Conservation (phyloP, 2,888 invertebrate genomes). For the Pseudolycoriella hygida region DNA sequence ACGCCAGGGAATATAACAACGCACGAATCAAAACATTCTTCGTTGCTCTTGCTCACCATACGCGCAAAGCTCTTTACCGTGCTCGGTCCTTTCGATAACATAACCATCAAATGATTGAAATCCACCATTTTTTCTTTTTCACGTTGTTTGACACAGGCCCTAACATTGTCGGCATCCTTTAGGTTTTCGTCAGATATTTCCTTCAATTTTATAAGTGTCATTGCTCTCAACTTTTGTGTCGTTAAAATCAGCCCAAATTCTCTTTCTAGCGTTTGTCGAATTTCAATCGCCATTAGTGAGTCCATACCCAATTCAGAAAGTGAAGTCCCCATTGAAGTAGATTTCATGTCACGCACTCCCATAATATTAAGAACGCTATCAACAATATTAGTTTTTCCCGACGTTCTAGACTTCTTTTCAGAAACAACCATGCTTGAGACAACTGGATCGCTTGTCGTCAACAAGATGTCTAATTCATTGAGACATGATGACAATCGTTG, state of each 20-base stretch:
- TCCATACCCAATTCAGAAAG: slow-evolving; percentile 91
- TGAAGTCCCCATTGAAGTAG: slow-evolving; percentile 47
- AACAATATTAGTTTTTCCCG: slow-evolving; percentile 46
- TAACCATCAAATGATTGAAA: not conserved
- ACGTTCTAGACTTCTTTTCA: slow-evolving; percentile 48
- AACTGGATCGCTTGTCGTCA: slow-evolving; percentile 48
- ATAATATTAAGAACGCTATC: slow-evolving; percentile 53
- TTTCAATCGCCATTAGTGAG: slow-evolving; percentile 92
- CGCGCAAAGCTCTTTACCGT: too few relatives aligned
- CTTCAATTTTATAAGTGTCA: slow-evolving; percentile 43
- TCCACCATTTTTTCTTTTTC: not conserved
- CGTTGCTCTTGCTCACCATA: too few relatives aligned
- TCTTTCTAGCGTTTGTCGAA: slow-evolving; percentile 79
- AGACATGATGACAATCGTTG: slow-evolving; percentile 74
- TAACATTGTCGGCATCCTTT: not conserved
- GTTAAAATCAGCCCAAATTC: slow-evolving; percentile 76
- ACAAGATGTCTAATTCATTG: slow-evolving; percentile 49
- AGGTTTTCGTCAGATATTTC: slow-evolving; percentile 14
- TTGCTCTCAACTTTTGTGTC: slow-evolving; percentile 64
- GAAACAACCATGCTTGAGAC: slow-evolving; percentile 78
- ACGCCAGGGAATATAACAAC: too few relatives aligned
- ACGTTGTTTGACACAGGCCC: not conserved
- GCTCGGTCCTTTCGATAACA: not conserved
- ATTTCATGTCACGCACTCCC: slow-evolving; percentile 49
- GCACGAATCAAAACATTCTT: too few relatives aligned